Base-by-base conservation (phyloP, 1,140 invertebrate genomes). In the Drosophila navojoa region DNA sequence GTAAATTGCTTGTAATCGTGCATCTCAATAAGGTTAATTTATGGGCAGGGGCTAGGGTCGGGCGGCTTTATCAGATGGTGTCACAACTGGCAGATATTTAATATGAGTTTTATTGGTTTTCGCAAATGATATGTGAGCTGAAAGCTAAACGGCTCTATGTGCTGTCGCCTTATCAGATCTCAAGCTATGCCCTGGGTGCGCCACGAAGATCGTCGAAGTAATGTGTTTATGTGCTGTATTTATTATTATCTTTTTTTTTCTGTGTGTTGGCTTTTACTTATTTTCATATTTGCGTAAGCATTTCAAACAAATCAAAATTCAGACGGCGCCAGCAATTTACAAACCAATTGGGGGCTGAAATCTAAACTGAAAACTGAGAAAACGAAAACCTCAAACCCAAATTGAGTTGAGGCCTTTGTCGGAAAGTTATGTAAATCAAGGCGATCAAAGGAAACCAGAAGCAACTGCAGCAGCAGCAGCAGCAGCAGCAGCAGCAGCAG, bases 1-100 rank as follows among this genome's bases (percentile, higher is more conserved):
- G 81, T 85, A 86, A 85, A 85, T 85, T 78, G 81, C 68, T 71
- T 85, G 82, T 85, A 85, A 85, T 77, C 81, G 74, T 59, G 78
- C 62, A 61, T 58, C 77, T 71, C 81, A 71, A 87, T 85, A 86
- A 85, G 70, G 70, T 72, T 72, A 60, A 72, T 72, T 72, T 72
- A 72, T 72, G 70, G 47, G 25, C 32, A 32, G 16, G 45, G 54
- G 27, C 13, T 32, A 40, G 54, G 45, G 16, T 9, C 69, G 57
- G 77, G 54, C 49, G 47, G 52, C 50, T 62, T 81, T 86, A 85
- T 86, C 81, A 81, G 81, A 86, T 86, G 80, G 71, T 72, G 70
- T 72, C 63, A 68, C 80, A 79, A 84, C 63, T 72, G 70, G 82
- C 71, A 69, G 67, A 86, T 62, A 77, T 84, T 76, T 81, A 79